These are phyloP conservation scores for Datnioides undecimradiatus DNA, from an alignment of 2,113 vertebrate species.

Conservation along the genomic window DNA sequence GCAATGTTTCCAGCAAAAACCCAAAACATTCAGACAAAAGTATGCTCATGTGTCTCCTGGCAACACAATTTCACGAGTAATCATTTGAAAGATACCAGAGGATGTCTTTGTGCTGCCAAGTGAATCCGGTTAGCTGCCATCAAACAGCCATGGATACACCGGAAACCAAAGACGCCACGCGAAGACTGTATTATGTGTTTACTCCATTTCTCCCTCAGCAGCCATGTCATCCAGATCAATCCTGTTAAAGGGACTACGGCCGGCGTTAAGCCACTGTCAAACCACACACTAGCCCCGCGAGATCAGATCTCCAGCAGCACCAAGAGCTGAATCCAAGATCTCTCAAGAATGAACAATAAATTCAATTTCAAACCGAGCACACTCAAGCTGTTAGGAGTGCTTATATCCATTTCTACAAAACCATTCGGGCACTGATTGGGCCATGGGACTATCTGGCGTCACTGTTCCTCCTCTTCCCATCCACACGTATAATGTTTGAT, in stretches of 20 bases:
- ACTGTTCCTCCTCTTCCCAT: neutral
- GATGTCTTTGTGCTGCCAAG: neutral
- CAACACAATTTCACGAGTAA: constrained; percentile 1
- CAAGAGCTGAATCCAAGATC: neutral
- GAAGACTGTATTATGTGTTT: neutral
- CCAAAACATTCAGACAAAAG: neutral
- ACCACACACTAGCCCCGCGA: neutral
- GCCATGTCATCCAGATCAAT: constrained; percentile 21
- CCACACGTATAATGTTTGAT: neutral
- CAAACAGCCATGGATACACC: neutral
- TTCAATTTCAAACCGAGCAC: neutral
- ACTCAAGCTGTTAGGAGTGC: neutral
- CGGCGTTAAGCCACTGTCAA: neutral
- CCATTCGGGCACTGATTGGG: neutral
- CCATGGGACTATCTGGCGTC: neutral
- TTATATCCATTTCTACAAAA: neutral
- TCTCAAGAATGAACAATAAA: neutral
- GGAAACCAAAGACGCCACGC: neutral
- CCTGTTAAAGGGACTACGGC: neutral
- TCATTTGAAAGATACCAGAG: neutral
- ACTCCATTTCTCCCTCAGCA: neutral
- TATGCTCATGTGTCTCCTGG: neutral
- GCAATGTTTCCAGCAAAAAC: neutral
- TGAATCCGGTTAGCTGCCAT: neutral
- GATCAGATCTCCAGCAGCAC: too few relatives aligned